phyloP scores from a whole-genome alignment of 1,140 invertebrate species.

The Drosophila tsacasi region DNA sequence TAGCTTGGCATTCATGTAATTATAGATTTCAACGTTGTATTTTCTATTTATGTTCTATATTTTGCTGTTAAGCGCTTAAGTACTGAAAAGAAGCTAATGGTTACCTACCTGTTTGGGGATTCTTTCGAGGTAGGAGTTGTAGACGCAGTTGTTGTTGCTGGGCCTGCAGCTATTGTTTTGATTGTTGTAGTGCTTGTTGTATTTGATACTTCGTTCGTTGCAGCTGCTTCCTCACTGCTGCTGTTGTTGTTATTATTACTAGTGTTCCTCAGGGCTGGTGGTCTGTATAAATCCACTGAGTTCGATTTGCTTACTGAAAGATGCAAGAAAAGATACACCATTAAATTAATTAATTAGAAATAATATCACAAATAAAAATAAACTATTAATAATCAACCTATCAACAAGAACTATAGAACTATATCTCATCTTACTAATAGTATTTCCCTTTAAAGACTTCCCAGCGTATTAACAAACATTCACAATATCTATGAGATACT shows the following conservation, averaged over 20 bases:
- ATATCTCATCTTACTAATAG: not conserved
- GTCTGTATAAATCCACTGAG: constrained; percentile 80
- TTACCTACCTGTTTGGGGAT: constrained; percentile 50
- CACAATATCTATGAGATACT: constrained; percentile 9
- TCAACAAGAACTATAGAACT: not conserved
- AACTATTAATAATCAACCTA: not conserved
- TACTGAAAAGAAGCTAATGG: not conserved
- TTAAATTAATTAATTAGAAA: not conserved
- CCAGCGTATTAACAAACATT: not conserved
- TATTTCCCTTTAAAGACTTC: not conserved
- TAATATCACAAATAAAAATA: not conserved
- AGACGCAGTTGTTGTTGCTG: constrained; percentile 40
- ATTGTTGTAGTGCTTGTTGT: constrained; percentile 24
- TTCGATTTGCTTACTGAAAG: constrained; percentile 78
- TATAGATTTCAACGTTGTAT: no score
- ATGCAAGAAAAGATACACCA: not conserved
- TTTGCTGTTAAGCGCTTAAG: not conserved
- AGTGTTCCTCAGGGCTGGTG: constrained; percentile 74
- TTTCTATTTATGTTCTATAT: not conserved
- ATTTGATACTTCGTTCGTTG: constrained; percentile 47
- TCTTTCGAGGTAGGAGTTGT: constrained; percentile 54
- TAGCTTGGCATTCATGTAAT: no score
- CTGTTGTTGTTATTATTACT: constrained; percentile 57
- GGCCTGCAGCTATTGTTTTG: constrained; percentile 41
- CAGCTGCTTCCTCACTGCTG: constrained; percentile 54